A percentile compares a stretch with the other conserved stretches of the same genome.
Conservation (phyloP, 2,888 invertebrate species). For the Lissonota sp. region DNA sequence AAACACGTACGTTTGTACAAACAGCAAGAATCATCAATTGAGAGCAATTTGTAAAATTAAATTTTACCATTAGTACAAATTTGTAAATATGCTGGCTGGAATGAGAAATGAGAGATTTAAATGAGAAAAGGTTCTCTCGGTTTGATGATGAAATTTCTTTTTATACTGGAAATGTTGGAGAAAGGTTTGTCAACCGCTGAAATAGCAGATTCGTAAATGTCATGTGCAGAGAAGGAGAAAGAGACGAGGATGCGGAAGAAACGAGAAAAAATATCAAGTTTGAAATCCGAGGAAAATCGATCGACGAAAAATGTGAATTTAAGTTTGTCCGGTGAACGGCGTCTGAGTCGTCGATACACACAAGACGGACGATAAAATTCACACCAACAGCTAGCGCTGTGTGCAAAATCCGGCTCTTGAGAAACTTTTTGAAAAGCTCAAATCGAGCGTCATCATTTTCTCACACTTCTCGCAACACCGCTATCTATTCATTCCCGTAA, state of each 20-base stretch:
- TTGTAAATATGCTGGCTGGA: background rate
- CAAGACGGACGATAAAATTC: conserved; percentile 66
- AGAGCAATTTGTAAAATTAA: too few species aligned
- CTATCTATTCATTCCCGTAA: background rate
- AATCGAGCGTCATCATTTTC: conserved; percentile 43
- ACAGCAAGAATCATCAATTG: too few species aligned
- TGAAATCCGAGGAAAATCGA: conserved; percentile 42
- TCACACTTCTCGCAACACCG: background rate
- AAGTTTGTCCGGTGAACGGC: conserved; percentile 23
- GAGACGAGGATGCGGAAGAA: conserved; percentile 14
- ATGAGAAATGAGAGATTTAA: too few species aligned
- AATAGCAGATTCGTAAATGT: too few species aligned
- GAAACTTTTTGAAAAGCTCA: conserved; percentile 63
- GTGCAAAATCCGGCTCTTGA: conserved; percentile 65
- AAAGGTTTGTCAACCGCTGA: too few species aligned
- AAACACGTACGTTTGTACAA: too few species aligned
- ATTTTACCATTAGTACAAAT: too few species aligned
- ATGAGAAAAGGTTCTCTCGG: too few species aligned
- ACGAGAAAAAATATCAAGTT: too few species aligned
- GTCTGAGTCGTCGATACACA: background rate
- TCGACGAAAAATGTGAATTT: conserved; percentile 45
- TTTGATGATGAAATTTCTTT: too few species aligned
- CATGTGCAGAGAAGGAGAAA: background rate
- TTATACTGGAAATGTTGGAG: too few species aligned
- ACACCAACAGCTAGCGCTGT: conserved; percentile 64